Percentiles rank a stretch among this genome's conserved stretches.
Evolutionary conservation across 2,888 invertebrate species (phyloP).

Genomic region (Synergus japonicus): DNA sequence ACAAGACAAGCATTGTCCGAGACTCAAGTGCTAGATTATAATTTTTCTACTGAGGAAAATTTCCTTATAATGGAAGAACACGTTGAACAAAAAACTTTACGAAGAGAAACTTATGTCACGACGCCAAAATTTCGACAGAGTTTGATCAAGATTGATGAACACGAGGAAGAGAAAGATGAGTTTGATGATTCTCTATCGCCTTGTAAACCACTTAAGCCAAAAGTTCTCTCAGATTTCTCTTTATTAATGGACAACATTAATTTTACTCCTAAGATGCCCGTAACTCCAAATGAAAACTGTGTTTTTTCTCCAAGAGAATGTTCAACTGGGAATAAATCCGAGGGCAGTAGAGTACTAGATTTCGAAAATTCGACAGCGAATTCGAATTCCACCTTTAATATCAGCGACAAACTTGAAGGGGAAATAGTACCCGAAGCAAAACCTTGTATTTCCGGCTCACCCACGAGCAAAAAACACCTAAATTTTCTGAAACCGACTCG

Average conservation of each 20-base stretch:
- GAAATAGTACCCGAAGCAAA: not conserved
- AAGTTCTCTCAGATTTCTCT: slow-evolving; percentile 62
- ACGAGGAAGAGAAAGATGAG: slow-evolving; percentile 50
- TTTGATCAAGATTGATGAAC: slow-evolving; percentile 19
- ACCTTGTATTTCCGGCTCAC: slow-evolving; percentile 47
- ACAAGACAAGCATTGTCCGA: not conserved
- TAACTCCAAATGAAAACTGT: slow-evolving; percentile 5
- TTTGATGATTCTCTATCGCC: slow-evolving; percentile 62
- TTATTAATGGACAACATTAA: slow-evolving; percentile 66
- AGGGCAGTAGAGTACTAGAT: slow-evolving; percentile 45
- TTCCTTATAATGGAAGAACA: slow-evolving; percentile 13
- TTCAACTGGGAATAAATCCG: slow-evolving; percentile 54
- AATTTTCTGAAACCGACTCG: slow-evolving; percentile 54
- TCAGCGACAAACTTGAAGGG: slow-evolving; percentile 4
- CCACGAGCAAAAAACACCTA: slow-evolving; percentile 47
- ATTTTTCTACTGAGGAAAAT: slow-evolving; percentile 13
- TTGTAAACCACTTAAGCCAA: slow-evolving; percentile 35
- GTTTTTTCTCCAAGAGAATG: slow-evolving; percentile 59
- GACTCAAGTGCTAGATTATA: not conserved
- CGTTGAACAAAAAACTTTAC: slow-evolving; percentile 45
- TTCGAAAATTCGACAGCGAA: slow-evolving; percentile 28
- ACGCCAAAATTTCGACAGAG: slow-evolving; percentile 45
- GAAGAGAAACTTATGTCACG: slow-evolving; percentile 67
- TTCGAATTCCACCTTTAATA: slow-evolving; percentile 50
- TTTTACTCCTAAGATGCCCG: slow-evolving; percentile 58